These are phyloP conservation scores for Verasper variegatus DNA, from an alignment of 2,113 vertebrate genomes.

Conservation along the genomic window DNA sequence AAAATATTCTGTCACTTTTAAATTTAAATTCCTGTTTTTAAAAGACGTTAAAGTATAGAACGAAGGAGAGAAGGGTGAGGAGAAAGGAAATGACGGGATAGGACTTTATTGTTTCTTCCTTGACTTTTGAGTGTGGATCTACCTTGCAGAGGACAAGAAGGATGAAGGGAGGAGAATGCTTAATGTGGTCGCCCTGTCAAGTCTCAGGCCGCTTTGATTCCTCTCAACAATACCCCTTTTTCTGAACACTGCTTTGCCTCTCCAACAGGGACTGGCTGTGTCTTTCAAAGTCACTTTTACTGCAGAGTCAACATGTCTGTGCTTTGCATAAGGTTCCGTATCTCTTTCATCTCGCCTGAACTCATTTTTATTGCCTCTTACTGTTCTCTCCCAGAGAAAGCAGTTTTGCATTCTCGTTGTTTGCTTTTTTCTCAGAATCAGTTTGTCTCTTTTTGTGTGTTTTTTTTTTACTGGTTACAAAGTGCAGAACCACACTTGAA, in stretches of 20 bases:
- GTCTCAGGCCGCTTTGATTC: slow-evolving; percentile 74
- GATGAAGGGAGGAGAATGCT: slow-evolving; percentile 72
- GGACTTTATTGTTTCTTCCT: slow-evolving; percentile 23
- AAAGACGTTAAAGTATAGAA: too few relatives aligned
- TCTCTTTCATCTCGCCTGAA: background rate
- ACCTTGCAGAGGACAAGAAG: slow-evolving; percentile 71
- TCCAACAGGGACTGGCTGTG: slow-evolving; percentile 59
- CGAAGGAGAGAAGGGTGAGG: too few relatives aligned
- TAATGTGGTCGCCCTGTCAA: slow-evolving; percentile 73
- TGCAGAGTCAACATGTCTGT: slow-evolving; percentile 48
- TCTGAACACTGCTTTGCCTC: slow-evolving; percentile 49
- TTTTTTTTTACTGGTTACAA: too few relatives aligned
- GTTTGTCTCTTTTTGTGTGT: background rate
- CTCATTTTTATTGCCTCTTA: background rate
- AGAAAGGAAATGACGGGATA: too few relatives aligned
- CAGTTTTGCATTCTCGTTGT: too few relatives aligned
- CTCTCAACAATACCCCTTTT: slow-evolving; percentile 50
- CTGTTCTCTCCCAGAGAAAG: too few relatives aligned
- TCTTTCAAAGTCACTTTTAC: slow-evolving; percentile 77
- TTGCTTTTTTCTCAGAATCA: background rate
- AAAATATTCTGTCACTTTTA: too few relatives aligned
- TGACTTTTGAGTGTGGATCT: slow-evolving; percentile 67
- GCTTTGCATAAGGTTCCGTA: slow-evolving; percentile 6
- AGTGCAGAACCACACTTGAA: too few relatives aligned
- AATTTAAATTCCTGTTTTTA: too few relatives aligned